These are phyloP conservation scores for Eidolon dupreanum DNA, from an alignment of 2,797 vertebrate species.

Conservation along the genomic window DNA sequence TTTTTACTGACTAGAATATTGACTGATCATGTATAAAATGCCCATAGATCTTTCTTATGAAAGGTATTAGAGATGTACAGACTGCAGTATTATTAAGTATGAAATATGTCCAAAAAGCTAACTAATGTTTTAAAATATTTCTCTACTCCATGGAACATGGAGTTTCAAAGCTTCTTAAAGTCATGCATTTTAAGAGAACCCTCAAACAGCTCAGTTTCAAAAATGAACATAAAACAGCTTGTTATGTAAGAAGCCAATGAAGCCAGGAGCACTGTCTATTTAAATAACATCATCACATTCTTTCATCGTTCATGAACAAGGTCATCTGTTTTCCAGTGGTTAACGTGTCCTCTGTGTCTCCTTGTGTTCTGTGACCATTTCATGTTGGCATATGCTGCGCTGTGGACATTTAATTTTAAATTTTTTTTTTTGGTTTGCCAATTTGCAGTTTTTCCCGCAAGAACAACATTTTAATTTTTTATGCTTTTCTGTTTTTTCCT, in stretches of 20 bases:
- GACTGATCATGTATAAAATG: neutral
- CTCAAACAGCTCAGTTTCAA: slow-evolving; percentile 54
- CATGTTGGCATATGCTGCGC: slow-evolving; percentile 76
- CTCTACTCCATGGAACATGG: neutral
- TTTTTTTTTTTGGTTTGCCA: slow-evolving; percentile 85
- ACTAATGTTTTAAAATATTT: slow-evolving; percentile 36
- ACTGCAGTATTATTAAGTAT: neutral
- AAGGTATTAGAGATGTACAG: neutral
- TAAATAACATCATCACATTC: slow-evolving; percentile 79
- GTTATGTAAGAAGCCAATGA: slow-evolving; percentile 49
- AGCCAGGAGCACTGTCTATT: slow-evolving; percentile 84
- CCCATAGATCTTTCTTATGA: neutral
- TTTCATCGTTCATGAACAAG: slow-evolving; percentile 74
- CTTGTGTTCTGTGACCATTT: slow-evolving; percentile 70
- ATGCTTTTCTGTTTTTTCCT: slow-evolving; percentile 87
- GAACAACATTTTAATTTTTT: slow-evolving; percentile 88
- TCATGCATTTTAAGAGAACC: slow-evolving; percentile 30
- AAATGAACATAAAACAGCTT: slow-evolving; percentile 28
- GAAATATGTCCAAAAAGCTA: neutral
- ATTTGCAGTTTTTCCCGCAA: slow-evolving; percentile 83
- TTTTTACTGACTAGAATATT: neutral
- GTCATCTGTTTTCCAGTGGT: slow-evolving; percentile 48
- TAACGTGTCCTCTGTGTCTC: slow-evolving; percentile 48
- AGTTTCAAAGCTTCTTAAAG: slow-evolving; percentile 45
- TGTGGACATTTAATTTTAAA: slow-evolving; percentile 78